Base-by-base conservation (phyloP, 2,797 vertebrate genomes). In the Alectoris magna region DNA sequence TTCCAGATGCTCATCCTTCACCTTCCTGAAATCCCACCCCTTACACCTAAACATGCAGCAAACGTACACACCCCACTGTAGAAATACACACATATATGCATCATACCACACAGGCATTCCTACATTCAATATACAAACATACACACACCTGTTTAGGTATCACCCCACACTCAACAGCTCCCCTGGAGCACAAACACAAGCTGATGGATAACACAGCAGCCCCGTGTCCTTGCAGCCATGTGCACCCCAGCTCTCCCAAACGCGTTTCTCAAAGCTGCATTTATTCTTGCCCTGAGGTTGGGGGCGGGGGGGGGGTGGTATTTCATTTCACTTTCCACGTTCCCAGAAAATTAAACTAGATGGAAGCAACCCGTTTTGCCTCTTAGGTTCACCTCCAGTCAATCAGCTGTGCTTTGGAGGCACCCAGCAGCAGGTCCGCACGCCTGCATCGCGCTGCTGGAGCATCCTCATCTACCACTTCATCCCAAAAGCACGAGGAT, bases 321-420 rank as follows among this genome's bases (percentile, higher is more conserved):
- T 5, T 68, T 59, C 39, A 13, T 63, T 78, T 44, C 2, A 36
- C 80, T 73, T 64, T 44, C 49, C 60, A 58, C 10, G 0, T 46
- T 38, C 69, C 51, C 75, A 69, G 79, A 85, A 92, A 93, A 92
- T 93, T 81, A 43, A 66, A 84, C 88, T 1, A 88, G 96, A 91
- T 85, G 1, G 10, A 83, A 60, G 70, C 85, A 90, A 93, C 93
- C 91, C 66, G 81, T 96, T 94, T 39, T 88, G 79, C 79, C 70
- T 87, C 92, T 92, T 75, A 51, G 34, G 59, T 56, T 78, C 90
- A 90, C 70, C 86, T 27, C 6, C 4, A 86, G 72, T 79, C 55
- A 89, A 94, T 92, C 91, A 94, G 93, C 84, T 77, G 87, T 51
- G 68, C 64, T 84, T 94, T 75, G 93, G 76, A 91, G 85, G 55